A percentile compares a stretch with the other conserved stretches of the same genome.
These are phyloP conservation scores for Drosophila mercatorum DNA, from an alignment of 2,888 invertebrate genomes.

Conservation along the genomic window DNA sequence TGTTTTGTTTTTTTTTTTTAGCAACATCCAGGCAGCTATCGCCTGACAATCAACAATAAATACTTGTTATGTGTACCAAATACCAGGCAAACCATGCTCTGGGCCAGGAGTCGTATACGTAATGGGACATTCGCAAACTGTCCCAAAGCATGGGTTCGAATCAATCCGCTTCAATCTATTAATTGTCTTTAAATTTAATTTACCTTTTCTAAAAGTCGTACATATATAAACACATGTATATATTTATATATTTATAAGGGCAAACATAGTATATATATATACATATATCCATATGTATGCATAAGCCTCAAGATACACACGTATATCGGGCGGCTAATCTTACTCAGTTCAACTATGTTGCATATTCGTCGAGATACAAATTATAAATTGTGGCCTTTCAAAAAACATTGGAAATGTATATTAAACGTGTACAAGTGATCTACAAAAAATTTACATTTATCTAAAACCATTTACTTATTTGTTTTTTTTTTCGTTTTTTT, in stretches of 20 bases:
- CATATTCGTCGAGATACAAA: conserved; percentile 43
- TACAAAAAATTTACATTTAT: conserved; percentile 62
- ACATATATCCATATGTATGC: not conserved
- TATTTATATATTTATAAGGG: not conserved
- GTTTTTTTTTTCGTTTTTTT: conserved; percentile 25
- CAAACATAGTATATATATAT: not conserved
- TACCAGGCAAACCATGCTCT: conserved; percentile 24
- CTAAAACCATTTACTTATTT: conserved; percentile 37
- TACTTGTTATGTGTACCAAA: conserved; percentile 29
- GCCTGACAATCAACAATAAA: conserved; percentile 45
- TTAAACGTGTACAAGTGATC: conserved; percentile 62
- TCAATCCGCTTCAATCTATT: not conserved
- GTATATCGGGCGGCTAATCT: not conserved
- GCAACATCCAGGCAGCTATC: conserved; percentile 22
- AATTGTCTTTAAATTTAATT: conserved; percentile 3
- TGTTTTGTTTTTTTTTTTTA: not conserved
- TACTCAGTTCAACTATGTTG: conserved; percentile 44
- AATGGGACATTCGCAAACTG: conserved; percentile 23
- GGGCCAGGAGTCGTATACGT: conserved; percentile 53
- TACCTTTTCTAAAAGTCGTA: conserved; percentile 5
- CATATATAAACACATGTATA: not conserved
- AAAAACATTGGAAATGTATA: conserved; percentile 58
- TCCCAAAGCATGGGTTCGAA: conserved; percentile 1
- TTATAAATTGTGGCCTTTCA: conserved; percentile 28
- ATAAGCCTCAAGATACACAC: not conserved